Evolutionary conservation across 2,888 invertebrate genomes (phyloP).

Genomic region (Tetropium fuscum): DNA sequence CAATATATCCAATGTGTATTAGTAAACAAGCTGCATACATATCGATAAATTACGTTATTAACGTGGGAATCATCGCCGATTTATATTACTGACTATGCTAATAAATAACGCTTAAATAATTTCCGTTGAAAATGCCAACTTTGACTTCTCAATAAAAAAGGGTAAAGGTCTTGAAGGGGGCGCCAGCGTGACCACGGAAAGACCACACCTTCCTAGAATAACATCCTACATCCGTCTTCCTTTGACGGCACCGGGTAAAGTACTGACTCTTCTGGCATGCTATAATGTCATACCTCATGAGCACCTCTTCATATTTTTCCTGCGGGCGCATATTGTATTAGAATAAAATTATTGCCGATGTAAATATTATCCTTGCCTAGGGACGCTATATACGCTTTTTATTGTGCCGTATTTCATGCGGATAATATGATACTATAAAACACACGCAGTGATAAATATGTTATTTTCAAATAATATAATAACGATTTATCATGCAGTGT

Average conservation of each 20-base stretch:
- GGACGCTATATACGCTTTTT: slow-evolving; percentile 15
- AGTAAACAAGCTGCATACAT: slow-evolving; percentile 30
- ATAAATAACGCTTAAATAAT: slow-evolving; percentile 21
- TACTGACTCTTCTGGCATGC: slow-evolving; percentile 8
- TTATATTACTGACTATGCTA: slow-evolving; percentile 10
- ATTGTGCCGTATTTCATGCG: slow-evolving; percentile 10
- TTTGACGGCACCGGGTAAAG: slow-evolving; percentile 22
- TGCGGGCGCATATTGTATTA: slow-evolving; percentile 15
- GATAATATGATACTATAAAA: slow-evolving; percentile 15
- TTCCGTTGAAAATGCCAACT: slow-evolving; percentile 11
- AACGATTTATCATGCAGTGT: too few relatives aligned
- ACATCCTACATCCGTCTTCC: slow-evolving; percentile 49
- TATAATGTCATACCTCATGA: slow-evolving; percentile 17
- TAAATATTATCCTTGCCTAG: slow-evolving; percentile 11
- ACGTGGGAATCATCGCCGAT: slow-evolving; percentile 38
- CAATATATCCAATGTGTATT: slow-evolving; percentile 10
- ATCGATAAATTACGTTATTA: slow-evolving; percentile 43
- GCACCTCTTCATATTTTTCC: slow-evolving; percentile 9
- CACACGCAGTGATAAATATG: slow-evolving; percentile 10
- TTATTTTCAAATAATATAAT: slow-evolving; percentile 5
- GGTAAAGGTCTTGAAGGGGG: slow-evolving; percentile 49
- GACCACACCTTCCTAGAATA: slow-evolving; percentile 50
- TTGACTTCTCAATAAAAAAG: slow-evolving; percentile 39
- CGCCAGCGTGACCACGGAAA: slow-evolving; percentile 48
- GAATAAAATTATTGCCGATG: slow-evolving; percentile 17